These are phyloP conservation scores for Gerris lacustris DNA, from an alignment of 2,888 invertebrate species.

Conservation along the genomic window DNA sequence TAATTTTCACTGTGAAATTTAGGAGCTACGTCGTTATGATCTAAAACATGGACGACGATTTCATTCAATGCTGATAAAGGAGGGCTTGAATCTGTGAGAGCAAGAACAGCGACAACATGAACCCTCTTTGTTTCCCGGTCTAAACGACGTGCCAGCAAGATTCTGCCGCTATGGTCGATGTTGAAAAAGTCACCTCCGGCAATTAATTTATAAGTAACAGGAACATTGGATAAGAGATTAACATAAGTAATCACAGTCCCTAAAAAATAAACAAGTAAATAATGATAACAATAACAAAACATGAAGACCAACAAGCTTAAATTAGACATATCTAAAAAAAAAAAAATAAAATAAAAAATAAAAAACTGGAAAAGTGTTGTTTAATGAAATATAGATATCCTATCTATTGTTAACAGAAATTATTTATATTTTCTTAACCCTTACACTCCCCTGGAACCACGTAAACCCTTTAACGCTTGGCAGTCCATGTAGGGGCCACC, in stretches of 20 bases:
- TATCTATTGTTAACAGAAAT: too few relatives aligned
- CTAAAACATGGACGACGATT: slow-evolving; percentile 66
- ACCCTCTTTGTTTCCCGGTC: slow-evolving; percentile 61
- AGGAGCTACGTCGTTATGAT: slow-evolving; percentile 83
- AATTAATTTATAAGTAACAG: slow-evolving; percentile 49
- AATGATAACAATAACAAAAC: too few relatives aligned
- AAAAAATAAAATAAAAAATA: too few relatives aligned
- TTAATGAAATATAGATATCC: too few relatives aligned
- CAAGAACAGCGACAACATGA: slow-evolving; percentile 58
- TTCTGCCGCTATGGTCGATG: slow-evolving; percentile 57
- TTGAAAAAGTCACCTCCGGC: slow-evolving; percentile 53
- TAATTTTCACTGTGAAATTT: slow-evolving; percentile 75
- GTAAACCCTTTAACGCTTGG: too few relatives aligned
- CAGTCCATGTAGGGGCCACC: too few relatives aligned
- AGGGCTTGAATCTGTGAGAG: slow-evolving; percentile 59
- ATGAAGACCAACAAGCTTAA: too few relatives aligned
- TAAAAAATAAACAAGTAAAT: slow-evolving; percentile 31
- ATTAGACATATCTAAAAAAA: too few relatives aligned
- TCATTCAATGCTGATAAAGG: slow-evolving; percentile 56
- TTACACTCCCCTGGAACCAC: too few relatives aligned
- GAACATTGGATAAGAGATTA: slow-evolving; percentile 50
- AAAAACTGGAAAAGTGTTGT: too few relatives aligned
- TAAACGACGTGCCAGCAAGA: slow-evolving; percentile 58
- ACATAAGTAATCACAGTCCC: slow-evolving; percentile 55
- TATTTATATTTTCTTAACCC: too few relatives aligned